Evolutionary conservation across 2,888 invertebrate species (phyloP).

Genomic region (Drosophila lutescens): DNA sequence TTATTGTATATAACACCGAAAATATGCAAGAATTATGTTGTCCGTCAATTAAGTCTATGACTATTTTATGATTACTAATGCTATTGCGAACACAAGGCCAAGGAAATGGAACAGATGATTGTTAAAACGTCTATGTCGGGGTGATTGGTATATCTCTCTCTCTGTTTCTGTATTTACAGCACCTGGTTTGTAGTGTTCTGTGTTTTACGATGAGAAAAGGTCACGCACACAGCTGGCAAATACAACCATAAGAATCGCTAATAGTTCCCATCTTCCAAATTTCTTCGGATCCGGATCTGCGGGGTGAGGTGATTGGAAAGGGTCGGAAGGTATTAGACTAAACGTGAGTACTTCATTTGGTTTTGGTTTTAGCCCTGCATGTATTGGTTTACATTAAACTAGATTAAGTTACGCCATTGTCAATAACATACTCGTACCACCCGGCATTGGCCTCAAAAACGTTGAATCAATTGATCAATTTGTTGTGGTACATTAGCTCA

Average conservation of each 20-base stretch:
- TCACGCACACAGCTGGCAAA: slow-evolving; percentile 54
- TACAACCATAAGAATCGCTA: slow-evolving; percentile 83
- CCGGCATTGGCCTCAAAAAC: slow-evolving; percentile 57
- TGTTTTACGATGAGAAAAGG: slow-evolving; percentile 33
- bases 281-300: slow-evolving; percentile 8
- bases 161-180: slow-evolving; percentile 33
- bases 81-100: slow-evolving; percentile 14
- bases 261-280: slow-evolving; percentile 61
- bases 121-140: slow-evolving; percentile 10
- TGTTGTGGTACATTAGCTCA: slow-evolving; percentile 76
- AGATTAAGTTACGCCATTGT: slow-evolving; percentile 51
- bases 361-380: slow-evolving; percentile 40
- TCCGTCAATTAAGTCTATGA: slow-evolving; percentile 41
- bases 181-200: slow-evolving; percentile 25
- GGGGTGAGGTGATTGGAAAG: slow-evolving; percentile 6
- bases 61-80: slow-evolving; percentile 37
- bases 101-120: slow-evolving; percentile 1
- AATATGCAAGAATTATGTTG: slow-evolving; percentile 45
- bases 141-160: slow-evolving; percentile 16
- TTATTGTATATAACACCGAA: slow-evolving; percentile 48
- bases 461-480: slow-evolving; percentile 72
- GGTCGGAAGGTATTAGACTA: slow-evolving; percentile 40
- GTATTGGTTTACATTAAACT: slow-evolving; percentile 49
- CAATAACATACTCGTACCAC: slow-evolving; percentile 49
- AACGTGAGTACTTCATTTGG: slow-evolving; percentile 44